phyloP scores from a whole-genome alignment of 2,797 vertebrate species.

The Sebastolobus alascanus region DNA sequence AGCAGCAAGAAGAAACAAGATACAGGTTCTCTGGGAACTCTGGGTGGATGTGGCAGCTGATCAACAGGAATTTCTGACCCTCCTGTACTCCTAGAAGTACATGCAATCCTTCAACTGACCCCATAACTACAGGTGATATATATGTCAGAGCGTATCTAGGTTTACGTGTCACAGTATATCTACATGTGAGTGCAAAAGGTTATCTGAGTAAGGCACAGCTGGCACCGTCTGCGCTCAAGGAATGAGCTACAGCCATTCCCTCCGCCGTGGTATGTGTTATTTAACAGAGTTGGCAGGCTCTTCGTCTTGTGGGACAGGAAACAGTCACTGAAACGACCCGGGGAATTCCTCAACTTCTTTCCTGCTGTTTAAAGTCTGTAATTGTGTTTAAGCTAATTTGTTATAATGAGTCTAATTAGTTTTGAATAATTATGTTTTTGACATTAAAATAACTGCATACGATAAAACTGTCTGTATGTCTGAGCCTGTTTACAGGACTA shows the following conservation, averaged over 20 bases:
- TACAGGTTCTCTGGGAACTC: background rate
- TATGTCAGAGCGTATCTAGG: background rate
- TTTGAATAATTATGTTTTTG: background rate
- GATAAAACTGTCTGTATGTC: background rate
- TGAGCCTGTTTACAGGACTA: background rate
- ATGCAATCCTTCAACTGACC: background rate
- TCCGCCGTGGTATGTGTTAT: background rate
- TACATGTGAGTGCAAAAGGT: background rate
- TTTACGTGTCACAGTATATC: background rate
- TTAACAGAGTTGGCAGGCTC: background rate
- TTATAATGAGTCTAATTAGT: too few species aligned
- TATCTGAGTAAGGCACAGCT: background rate
- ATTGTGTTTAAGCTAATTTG: too few species aligned
- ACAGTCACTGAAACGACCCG: background rate
- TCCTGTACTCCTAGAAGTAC: background rate
- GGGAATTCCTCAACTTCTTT: background rate
- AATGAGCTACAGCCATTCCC: background rate
- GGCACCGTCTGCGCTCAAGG: background rate
- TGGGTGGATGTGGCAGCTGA: too few species aligned
- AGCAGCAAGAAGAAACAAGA: background rate
- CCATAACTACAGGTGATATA: background rate
- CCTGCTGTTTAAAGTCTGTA: background rate
- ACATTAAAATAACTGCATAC: background rate
- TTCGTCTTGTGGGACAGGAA: constrained; percentile 6
- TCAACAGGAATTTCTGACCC: background rate